These are phyloP conservation scores for Falco novaeseelandiae DNA, from an alignment of 2,797 vertebrate genomes.

Conservation along the genomic window DNA sequence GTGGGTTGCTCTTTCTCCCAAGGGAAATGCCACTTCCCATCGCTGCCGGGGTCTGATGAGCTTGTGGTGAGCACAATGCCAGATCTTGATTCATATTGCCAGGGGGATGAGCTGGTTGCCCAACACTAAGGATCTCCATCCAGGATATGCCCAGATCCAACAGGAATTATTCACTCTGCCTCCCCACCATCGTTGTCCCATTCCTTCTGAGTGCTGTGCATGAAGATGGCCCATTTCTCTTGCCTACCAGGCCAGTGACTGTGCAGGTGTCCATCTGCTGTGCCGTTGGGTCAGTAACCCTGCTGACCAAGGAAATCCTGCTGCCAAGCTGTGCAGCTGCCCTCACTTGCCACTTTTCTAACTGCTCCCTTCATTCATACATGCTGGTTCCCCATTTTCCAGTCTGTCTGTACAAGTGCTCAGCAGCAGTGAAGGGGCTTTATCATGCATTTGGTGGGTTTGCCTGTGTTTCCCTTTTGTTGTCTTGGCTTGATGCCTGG, in stretches of 20 bases:
- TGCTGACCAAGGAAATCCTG: neutral
- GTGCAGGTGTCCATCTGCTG: fast-evolving
- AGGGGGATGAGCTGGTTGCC: neutral
- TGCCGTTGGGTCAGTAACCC: fast-evolving
- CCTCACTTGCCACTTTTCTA: neutral
- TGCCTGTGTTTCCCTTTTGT: neutral
- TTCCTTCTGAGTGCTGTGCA: neutral
- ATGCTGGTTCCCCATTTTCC: neutral
- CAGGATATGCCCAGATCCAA: neutral
- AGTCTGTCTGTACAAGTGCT: neutral
- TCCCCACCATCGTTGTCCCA: fast-evolving
- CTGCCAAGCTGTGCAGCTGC: neutral
- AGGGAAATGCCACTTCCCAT: neutral
- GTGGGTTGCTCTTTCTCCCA: neutral
- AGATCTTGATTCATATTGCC: fast-evolving
- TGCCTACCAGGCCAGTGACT: neutral
- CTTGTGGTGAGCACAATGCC: neutral
- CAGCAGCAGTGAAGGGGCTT: neutral
- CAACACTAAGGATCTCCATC: neutral
- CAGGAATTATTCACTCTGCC: neutral
- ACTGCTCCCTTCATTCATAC: neutral
- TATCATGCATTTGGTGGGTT: neutral
- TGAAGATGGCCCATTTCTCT: neutral
- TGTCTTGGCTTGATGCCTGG: neutral
- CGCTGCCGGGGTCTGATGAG: neutral